Conservation (phyloP, 2,797 vertebrate genomes). For the Gallinago solitaria region DNA sequence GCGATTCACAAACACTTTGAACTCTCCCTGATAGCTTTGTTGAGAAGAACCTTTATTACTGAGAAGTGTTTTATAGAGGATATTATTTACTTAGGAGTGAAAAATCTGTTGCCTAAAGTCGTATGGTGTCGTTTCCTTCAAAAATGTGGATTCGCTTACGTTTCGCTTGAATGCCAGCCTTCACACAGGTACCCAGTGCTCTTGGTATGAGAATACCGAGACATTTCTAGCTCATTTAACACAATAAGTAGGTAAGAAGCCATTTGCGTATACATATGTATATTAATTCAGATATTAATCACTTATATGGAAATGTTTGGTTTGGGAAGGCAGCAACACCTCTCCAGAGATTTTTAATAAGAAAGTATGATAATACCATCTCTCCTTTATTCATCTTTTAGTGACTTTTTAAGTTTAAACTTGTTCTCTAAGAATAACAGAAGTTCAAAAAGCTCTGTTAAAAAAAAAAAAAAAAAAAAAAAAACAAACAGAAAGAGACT, state of each 20-base stretch:
- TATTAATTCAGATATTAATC: constrained; percentile 54
- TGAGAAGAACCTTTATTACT: constrained; percentile 33
- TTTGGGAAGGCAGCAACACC: constrained; percentile 34
- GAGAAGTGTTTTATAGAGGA: constrained; percentile 25
- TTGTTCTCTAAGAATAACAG: not conserved
- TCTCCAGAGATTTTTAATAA: constrained; percentile 11
- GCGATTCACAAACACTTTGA: constrained; percentile 28
- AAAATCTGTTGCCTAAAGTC: constrained; percentile 48
- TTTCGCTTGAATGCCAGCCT: not conserved
- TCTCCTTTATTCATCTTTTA: not conserved
- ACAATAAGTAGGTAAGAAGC: not conserved
- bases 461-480: not conserved
- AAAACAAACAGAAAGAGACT: not conserved
- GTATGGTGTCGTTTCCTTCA: not conserved
- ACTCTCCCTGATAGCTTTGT: not conserved
- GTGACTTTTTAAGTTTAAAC: constrained; percentile 5
- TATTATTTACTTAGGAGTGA: not conserved
- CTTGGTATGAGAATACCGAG: not conserved
- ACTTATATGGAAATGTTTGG: constrained; percentile 34
- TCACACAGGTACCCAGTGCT: not conserved
- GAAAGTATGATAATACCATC: not conserved
- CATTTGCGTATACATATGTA: not conserved
- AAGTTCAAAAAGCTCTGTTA: not conserved
- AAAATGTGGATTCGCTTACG: not conserved
- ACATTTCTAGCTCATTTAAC: not conserved